Conservation (phyloP, 2,113 vertebrate genomes). For the Corythoichthys intestinalis region DNA sequence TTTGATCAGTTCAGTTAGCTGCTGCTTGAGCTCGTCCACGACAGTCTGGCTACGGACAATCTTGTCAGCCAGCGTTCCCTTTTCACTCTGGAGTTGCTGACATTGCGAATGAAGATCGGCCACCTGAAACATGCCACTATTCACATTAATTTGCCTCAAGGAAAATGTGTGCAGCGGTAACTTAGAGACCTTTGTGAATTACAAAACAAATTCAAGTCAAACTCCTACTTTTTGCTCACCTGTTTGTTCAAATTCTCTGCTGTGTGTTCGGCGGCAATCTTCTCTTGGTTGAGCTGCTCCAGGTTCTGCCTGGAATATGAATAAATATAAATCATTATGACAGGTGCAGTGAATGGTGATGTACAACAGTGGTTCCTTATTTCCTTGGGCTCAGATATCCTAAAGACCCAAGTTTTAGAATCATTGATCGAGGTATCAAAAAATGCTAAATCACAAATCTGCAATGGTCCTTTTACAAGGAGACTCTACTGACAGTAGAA, state of each 20-base stretch:
- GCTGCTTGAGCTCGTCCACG: slow-evolving; percentile 72
- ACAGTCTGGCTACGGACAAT: slow-evolving; percentile 74
- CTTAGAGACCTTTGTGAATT: not conserved
- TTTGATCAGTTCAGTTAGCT: slow-evolving; percentile 67
- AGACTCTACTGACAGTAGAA: not conserved
- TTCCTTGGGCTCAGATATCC: not conserved
- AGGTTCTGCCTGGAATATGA: slow-evolving; percentile 75
- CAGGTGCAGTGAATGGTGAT: not conserved
- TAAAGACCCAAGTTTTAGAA: not conserved
- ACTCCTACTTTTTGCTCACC: slow-evolving; percentile 45
- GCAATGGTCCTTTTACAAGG: not conserved
- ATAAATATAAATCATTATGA: not conserved
- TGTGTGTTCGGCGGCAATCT: slow-evolving; percentile 74
- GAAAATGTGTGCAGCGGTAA: not conserved
- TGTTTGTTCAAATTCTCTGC: slow-evolving; percentile 81
- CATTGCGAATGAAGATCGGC: slow-evolving; percentile 77
- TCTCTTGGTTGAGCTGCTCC: slow-evolving; percentile 80
- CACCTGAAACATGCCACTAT: slow-evolving; percentile 62
- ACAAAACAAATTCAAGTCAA: not conserved
- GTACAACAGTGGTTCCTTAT: not conserved
- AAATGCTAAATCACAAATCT: not conserved
- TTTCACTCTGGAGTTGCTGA: slow-evolving; percentile 80
- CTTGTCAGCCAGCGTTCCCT: slow-evolving; percentile 74
- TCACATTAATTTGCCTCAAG: not conserved
- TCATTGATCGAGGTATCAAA: not conserved